Evolutionary conservation across 2,113 vertebrate genomes (phyloP), one percentile per base, ranked within the genome.

Genomic region (Apeltes quadracus): DNA sequence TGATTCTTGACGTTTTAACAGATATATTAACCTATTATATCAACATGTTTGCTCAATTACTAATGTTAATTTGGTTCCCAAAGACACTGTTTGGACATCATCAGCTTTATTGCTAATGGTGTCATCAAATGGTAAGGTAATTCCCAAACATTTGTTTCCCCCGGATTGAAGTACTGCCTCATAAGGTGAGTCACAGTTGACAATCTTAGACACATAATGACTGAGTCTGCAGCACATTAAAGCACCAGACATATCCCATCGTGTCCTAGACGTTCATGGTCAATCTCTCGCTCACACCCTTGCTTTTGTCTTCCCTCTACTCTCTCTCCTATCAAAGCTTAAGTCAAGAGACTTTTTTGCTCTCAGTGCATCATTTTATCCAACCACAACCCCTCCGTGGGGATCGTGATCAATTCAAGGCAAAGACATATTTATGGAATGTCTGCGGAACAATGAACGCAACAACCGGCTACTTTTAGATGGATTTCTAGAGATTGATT

Each of bases 381-480:
- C 55, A 9, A 39, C 1, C 56, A 68, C 72, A 62, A 12, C 10
- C 7, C 25, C 20, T 22, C 20, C 58, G 55, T 27, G 27, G 20
- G 32, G 38, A 48, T 57, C 14, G 12, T 41, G n/a, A 73, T 62
- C 5, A 32, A 62, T 68, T 61, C 15, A 38, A n/a, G n/a, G 15
- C 54, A 70, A 57, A 73, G 15, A 44, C 29, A 29, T 10, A 36
- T 75, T 51, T 56, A 61, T 38, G 57, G 14, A 20, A 61, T 34
- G 6, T n/a, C 44, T 56, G 75, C 53, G 62, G 63, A 53, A 1
- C 77, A 69, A 84, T 66, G 46, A 84, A 36, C 39, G 32, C 20
- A 66, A 71, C 7, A 50, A 48, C 44, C 0, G 5, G 10, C 29
- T 48, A 43, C n/a, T 25, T 25, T 51, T 39, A 53, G 46, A 79